These are phyloP conservation scores for Acheta domesticus DNA, from an alignment of 2,888 invertebrate species.

Conservation along the genomic window DNA sequence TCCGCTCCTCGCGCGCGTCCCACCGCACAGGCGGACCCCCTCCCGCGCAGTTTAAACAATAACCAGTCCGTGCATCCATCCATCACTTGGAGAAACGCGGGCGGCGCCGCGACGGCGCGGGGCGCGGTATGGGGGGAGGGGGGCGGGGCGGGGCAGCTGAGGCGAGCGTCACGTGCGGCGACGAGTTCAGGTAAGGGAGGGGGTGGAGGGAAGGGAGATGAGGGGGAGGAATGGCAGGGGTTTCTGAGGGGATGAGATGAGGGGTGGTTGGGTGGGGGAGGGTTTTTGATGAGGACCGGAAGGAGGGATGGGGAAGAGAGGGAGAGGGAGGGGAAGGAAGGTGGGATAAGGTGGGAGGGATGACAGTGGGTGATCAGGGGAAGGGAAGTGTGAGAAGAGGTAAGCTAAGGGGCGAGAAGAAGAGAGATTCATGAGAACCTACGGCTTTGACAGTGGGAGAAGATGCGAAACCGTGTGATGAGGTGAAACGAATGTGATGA, in stretches of 20 bases:
- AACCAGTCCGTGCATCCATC: constrained; percentile 28
- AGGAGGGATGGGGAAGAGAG: not conserved
- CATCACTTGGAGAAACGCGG: constrained; percentile 24
- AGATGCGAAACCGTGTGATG: too few relatives aligned
- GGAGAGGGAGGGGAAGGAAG: not conserved
- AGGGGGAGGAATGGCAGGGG: not conserved
- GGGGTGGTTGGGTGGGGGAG: not conserved
- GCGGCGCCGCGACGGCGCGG: not conserved
- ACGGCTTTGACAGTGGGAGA: not conserved
- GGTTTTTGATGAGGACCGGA: not conserved
- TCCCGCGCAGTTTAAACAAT: constrained; percentile 33
- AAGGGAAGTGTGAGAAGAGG: not conserved
- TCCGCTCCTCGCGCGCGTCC: not conserved
- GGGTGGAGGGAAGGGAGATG: not conserved
- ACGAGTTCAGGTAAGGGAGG: not conserved
- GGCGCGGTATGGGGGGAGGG: not conserved
- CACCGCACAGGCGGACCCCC: constrained; percentile 24
- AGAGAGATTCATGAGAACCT: not conserved
- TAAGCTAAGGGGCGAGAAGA: too few relatives aligned
- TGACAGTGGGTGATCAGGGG: too few relatives aligned
- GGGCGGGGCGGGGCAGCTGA: not conserved
- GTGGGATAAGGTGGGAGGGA: not conserved
- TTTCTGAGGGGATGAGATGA: not conserved
- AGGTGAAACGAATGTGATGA: not conserved
- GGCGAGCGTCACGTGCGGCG: not conserved